phyloP scores from a whole-genome alignment of 2,113 vertebrate genomes.

The Jacana jacana region DNA sequence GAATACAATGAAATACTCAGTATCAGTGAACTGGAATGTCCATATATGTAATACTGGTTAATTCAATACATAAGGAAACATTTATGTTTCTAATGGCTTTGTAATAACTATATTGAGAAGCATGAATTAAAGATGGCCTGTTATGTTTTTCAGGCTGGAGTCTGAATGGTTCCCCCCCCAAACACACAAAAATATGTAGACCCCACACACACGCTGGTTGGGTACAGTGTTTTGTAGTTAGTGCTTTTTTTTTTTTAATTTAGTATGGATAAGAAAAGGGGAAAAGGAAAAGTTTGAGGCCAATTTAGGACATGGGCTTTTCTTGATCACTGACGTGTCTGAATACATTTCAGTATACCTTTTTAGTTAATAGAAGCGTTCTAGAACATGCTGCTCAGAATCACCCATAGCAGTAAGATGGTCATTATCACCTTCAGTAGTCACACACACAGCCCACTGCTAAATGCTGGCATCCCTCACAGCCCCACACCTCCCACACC shows the following conservation, averaged over 20 bases:
- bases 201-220: not conserved
- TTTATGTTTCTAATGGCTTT: not conserved
- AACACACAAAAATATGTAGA: not conserved
- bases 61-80: not conserved
- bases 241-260: not conserved
- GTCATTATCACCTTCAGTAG: not conserved
- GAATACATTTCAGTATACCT: not conserved
- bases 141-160: not conserved
- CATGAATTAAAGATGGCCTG: not conserved
- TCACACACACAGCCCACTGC: not conserved
- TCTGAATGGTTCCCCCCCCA: no score
- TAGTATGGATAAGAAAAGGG: not conserved
- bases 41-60: not conserved
- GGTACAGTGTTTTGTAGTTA: not conserved
- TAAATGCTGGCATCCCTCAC: not conserved
- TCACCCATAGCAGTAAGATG: no score
- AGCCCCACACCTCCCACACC: not conserved
- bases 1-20: not conserved
- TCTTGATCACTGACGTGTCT: not conserved
- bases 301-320: not conserved
- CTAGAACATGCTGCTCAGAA: not conserved
- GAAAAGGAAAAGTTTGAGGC: not conserved
- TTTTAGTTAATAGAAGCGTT: not conserved
- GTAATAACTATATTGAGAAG: not conserved
- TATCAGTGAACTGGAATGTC: not conserved